These are phyloP conservation scores for Telmatherina bonti DNA, from an alignment of 2,797 vertebrate genomes.

Conservation along the genomic window DNA sequence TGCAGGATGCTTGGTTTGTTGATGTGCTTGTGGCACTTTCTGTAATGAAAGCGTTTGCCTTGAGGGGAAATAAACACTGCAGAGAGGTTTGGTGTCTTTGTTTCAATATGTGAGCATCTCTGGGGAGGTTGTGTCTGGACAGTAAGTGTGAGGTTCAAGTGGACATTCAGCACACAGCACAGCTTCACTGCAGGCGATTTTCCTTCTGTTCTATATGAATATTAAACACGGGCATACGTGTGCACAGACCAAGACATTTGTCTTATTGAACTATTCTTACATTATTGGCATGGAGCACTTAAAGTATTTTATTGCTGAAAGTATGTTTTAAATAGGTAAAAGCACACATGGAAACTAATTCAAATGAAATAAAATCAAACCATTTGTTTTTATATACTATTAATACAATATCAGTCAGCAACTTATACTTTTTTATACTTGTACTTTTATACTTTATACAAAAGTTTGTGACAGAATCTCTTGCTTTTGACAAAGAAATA, in stretches of 20 bases:
- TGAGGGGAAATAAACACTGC: constrained; percentile 46
- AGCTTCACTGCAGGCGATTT: background rate
- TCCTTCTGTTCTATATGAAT: background rate
- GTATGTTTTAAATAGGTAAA: background rate
- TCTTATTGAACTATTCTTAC: background rate
- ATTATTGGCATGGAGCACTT: background rate
- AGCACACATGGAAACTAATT: too few relatives aligned
- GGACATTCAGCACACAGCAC: constrained; percentile 17
- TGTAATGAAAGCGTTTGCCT: constrained; percentile 44
- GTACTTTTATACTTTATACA: too few relatives aligned
- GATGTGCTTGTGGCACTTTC: constrained; percentile 40
- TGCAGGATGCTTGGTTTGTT: constrained; percentile 51
- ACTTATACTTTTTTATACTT: too few relatives aligned
- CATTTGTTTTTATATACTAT: background rate
- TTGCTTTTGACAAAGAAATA: too few relatives aligned
- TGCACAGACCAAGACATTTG: background rate
- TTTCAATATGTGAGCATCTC: constrained; percentile 19
- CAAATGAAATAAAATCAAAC: background rate
- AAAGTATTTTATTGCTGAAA: background rate
- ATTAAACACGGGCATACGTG: background rate
- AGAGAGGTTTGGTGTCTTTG: constrained; percentile 36
- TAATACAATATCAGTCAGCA: background rate
- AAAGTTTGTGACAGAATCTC: too few relatives aligned
- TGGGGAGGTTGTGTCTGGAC: constrained; percentile 38
- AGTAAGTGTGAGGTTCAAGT: constrained; percentile 42